Base-by-base conservation (phyloP, 1,140 invertebrate species). In the Heliconius eleuchia region DNA sequence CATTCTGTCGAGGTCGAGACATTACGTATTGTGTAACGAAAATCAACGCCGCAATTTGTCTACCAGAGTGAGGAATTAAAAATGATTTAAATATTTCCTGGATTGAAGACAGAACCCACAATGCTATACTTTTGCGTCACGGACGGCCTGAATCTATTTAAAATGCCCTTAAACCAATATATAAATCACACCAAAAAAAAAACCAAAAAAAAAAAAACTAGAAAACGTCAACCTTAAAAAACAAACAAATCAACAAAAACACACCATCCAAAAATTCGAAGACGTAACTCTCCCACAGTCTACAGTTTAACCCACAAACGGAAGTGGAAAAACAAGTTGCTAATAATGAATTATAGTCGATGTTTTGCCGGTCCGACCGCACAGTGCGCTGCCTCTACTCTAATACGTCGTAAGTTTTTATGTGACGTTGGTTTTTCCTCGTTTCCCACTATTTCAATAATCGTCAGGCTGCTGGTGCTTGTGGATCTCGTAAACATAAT, bases 311-410 rank as follows among this genome's bases (percentile, higher is more conserved):
- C 83, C 84, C 79, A 82, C 78, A 79, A 85, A 82, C 84, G 83
- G 80, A 75, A 18, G 83, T 55, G 87, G 87, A 89, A 89, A 90
- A 90, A 89, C 88, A 90, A 90, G 78, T 85, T 85, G 81, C 82
- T 88, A 89, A 87, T 90, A 90, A 89, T 90, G 89, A 88, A 86
- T 86, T 88, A 90, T 84, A 72, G 73, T 73, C 71, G 78, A 82
- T 87, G 84, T 88, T 87, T 89, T 84, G 82, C 78, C 77, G 75
- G 73, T 78, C 80, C 78, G 78, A 76, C 80, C 83, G 50, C 4
- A 16, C 79, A 55, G 70, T 83, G 81, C 81, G 66, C 77, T 74
- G 81, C 77, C 76, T 76, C 75, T 81, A 60, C 77, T 80, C 80
- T 84, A 83, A 86, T 85, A 85, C 81, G 79, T 83, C 83, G 83